Base-by-base conservation (phyloP, 2,888 invertebrate genomes). In the Luffia ferchaultella region DNA sequence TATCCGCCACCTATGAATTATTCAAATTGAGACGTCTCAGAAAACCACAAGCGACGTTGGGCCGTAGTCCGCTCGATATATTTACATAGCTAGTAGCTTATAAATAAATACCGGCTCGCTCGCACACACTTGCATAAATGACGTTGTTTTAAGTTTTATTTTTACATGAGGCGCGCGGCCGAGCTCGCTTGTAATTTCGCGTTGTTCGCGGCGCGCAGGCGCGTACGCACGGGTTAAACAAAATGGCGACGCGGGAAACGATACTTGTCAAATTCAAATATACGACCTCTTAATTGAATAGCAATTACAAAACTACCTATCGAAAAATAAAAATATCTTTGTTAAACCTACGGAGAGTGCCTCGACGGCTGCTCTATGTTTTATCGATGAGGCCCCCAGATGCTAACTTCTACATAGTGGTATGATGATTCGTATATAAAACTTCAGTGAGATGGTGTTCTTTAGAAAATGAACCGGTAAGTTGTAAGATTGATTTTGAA, bases 131-230 rank as follows among this genome's bases (percentile, higher is more conserved):
- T 74, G 73, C 73, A 73, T 70, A 76, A 75, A 73, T 79, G 78
- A 78, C 80, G 83, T 75, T 78, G 79, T 79, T 78, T 79, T 78
- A 78, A 76, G 73, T 82, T 82, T 82, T 83, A 82, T 83, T 83
- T 83, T 82, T 82, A 79, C 77, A 74, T 80, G 66, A 68, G 72
- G 72, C 74, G 71, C 71, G 63, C 65, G 74, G 67, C 67, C 66
- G 68, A 73, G 68, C 70, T 67, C 58, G 75, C 66, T 71, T 80
- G 79, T 83, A 82, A 83, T 79, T 83, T 83, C 78, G 83, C 83
- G 80, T 71, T 75, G 74, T 69, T 76, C 77, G 78, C 73, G 67
- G 74, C 74, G 79, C 76, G 76, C 74, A 78, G 77, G 76, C 80
- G 82, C 80, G 73, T 73, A 77, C 77, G 78, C 78, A 73, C 68